These are phyloP conservation scores for Holacanthus passer DNA, from an alignment of 2,113 vertebrate genomes.

Conservation along the genomic window DNA sequence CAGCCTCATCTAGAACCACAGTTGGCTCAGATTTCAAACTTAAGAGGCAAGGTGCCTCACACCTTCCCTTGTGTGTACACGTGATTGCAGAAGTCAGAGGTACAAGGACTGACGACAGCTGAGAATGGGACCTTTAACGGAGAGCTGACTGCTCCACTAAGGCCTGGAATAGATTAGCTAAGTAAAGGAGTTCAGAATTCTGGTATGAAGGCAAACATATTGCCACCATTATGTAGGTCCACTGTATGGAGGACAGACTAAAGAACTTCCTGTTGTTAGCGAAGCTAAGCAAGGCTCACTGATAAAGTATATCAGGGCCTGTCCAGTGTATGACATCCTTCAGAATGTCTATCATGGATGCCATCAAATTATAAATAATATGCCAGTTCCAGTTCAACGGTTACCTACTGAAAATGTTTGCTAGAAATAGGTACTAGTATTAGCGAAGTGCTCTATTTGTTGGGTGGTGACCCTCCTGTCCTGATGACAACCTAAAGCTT, in stretches of 20 bases:
- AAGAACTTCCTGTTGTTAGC: not conserved
- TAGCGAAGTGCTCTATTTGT: too few relatives aligned
- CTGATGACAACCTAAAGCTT: too few relatives aligned
- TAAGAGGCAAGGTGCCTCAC: conserved; percentile 56
- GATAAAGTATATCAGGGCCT: conserved; percentile 4
- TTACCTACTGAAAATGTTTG: not conserved
- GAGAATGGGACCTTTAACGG: conserved; percentile 57
- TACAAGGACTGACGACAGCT: conserved; percentile 62
- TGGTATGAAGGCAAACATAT: conserved; percentile 1
- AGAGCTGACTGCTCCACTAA: conserved; percentile 6
- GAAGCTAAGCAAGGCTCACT: not conserved
- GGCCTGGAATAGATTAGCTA: conserved; percentile 45
- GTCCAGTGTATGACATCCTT: too few relatives aligned
- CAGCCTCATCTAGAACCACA: conserved; percentile 45
- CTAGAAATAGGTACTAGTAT: too few relatives aligned
- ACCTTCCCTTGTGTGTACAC: conserved; percentile 38
- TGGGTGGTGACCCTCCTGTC: too few relatives aligned
- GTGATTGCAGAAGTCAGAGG: conserved; percentile 31
- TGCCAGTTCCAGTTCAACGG: not conserved
- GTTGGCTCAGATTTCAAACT: conserved; percentile 61
- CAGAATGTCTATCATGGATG: not conserved
- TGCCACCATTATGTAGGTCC: not conserved
- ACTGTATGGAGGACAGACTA: not conserved
- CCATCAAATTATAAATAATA: not conserved
- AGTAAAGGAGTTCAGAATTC: conserved; percentile 26